Base-by-base conservation (phyloP, 2,888 invertebrate species). In the Maniola hyperantus region DNA sequence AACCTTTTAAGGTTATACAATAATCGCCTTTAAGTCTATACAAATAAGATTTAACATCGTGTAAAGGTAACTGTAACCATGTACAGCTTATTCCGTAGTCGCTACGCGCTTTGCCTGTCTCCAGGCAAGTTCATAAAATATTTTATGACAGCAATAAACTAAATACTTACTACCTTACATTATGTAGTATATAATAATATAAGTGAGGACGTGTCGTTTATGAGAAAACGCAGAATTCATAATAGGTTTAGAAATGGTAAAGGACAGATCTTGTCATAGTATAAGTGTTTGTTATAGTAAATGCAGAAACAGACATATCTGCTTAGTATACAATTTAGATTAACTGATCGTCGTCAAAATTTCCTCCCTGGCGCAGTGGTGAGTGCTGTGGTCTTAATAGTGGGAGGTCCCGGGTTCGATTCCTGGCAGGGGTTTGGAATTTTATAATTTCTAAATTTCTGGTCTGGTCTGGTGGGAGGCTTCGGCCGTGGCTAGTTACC, bases 111-210 rank as follows among this genome's bases (percentile, higher is more conserved):
- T 69, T 71, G 69, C 70, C 70, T 69, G 75, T 73, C 76, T 74
- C 73, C 72, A 71, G 67, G 66, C 71, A 72, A 69, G 67, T 75
- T 71, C 75, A 76, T 79, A 79, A 79, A 79, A 77, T 77, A 78
- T 77, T 79, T 79, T 79, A 79, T 69, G 75, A 74, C 59, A 36
- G 72, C 70, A 76, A 76, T 79, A 77, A 79, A 79, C 74, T 76
- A 76, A 77, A 77, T 74, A 76, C 74, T 74, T 74, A 76, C 74
- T 74, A 72, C 70, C 73, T 72, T 64, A 70, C 69, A 70, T 71
- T 64, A 64, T 44, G 34, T 18, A n/a, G 8, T 26, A 63, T 48
- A 48, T 18, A 48, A 48, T 18, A 48, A 8, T 48, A 18, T 18
- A 46, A 2, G 15, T 48, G 7, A 48, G 48, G 15, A 48, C 48